Percentiles rank a stretch among this genome's conserved stretches.
Evolutionary conservation across 2,888 invertebrate genomes (phyloP).

Genomic region (Microplitis manilae): DNA sequence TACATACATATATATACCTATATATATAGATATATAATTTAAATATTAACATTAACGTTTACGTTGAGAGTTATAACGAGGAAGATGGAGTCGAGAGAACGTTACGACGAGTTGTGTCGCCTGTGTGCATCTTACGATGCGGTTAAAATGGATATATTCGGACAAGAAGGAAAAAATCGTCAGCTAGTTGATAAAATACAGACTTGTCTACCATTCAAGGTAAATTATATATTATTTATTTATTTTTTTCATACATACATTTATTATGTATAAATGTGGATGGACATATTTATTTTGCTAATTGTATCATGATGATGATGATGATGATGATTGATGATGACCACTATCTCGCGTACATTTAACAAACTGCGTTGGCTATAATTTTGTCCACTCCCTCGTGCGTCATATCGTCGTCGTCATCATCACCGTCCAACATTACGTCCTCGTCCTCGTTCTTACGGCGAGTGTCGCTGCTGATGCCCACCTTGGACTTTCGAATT

Average conservation of each 20-base stretch:
- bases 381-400: conserved; percentile 11
- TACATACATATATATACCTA: neutral
- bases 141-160: conserved; percentile 72
- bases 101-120: conserved; percentile 71
- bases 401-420: conserved; percentile 23
- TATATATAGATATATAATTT: neutral
- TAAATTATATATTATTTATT: conserved; percentile 52
- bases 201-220: conserved; percentile 72
- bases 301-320: neutral
- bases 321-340: neutral
- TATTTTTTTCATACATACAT: neutral
- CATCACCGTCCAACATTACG: conserved; percentile 28
- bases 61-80: conserved; percentile 28
- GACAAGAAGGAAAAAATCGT: conserved; percentile 71
- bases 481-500: conserved; percentile 45
- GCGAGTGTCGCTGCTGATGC: conserved; percentile 34
- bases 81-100: conserved; percentile 67
- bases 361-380: neutral
- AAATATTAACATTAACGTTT: neutral
- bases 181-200: conserved; percentile 72
- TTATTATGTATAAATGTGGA: neutral
- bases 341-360: neutral
- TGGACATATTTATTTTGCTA: neutral
- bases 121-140: conserved; percentile 72
- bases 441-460: conserved; percentile 40